Evolutionary conservation across 2,113 vertebrate genomes (phyloP).

Genomic region (Gracilinanus agilis): DNA sequence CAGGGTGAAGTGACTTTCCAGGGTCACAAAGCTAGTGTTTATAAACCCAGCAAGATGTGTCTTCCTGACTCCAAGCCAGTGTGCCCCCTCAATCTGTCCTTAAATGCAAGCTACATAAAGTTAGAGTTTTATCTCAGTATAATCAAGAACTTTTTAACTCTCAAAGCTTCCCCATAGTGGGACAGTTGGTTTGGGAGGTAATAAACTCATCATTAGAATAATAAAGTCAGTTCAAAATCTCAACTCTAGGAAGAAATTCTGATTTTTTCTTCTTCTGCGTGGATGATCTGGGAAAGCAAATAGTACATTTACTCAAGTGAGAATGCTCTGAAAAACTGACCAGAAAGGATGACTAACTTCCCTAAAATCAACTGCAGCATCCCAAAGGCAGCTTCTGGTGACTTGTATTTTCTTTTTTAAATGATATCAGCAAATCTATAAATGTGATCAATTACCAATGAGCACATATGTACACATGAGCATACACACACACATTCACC

Average conservation of each 20-base stretch:
- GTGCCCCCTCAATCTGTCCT: too few relatives aligned
- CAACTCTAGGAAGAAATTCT: not conserved
- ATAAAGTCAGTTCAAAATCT: not conserved
- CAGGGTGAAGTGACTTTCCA: too few relatives aligned
- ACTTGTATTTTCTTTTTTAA: constrained; percentile 78
- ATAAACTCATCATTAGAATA: not conserved
- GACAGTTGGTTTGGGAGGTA: not conserved
- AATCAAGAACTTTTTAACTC: too few relatives aligned
- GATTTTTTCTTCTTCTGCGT: not conserved
- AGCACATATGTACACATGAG: not conserved
- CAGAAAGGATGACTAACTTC: constrained; percentile 60
- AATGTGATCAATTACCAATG: constrained; percentile 81
- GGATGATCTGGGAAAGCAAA: not conserved
- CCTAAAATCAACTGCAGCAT: constrained; percentile 40
- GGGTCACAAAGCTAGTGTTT: too few relatives aligned
- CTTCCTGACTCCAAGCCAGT: too few relatives aligned
- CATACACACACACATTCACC: not conserved
- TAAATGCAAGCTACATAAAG: too few relatives aligned
- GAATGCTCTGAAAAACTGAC: not conserved
- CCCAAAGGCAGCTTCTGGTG: constrained; percentile 47
- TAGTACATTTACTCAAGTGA: not conserved
- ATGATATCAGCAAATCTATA: constrained; percentile 76
- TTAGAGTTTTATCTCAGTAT: too few relatives aligned
- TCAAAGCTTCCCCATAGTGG: not conserved
- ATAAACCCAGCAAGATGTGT: too few relatives aligned